phyloP scores from a whole-genome alignment of 2,888 invertebrate species.

The Hydrotaea cyrtoneurina region DNA sequence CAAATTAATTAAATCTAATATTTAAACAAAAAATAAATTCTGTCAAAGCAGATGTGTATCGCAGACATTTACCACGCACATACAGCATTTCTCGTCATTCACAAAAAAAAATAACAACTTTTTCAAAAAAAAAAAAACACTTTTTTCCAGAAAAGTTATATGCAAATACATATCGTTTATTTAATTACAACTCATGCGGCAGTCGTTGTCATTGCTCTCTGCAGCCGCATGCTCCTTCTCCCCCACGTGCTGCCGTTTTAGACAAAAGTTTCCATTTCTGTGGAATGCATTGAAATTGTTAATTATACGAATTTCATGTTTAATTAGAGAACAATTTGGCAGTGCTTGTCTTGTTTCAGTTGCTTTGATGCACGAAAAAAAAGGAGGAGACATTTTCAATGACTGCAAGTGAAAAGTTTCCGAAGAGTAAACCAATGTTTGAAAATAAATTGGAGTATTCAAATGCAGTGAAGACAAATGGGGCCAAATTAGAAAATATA shows the following conservation, averaged over 20 bases:
- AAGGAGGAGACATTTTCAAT: neutral
- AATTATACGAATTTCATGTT: slow-evolving; percentile 51
- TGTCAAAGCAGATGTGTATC: neutral
- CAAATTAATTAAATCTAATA: slow-evolving; percentile 20
- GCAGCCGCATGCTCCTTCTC: no score
- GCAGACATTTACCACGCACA: no score
- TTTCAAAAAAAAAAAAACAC: neutral
- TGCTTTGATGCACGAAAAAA: neutral
- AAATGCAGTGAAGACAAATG: no score
- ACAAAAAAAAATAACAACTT: neutral
- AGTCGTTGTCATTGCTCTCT: no score
- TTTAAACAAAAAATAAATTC: neutral
- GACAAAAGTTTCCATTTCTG: neutral
- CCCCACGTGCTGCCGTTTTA: no score
- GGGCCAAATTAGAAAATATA: no score
- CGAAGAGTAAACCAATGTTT: neutral
- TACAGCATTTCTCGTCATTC: neutral
- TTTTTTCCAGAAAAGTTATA: neutral
- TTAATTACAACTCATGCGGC: neutral
- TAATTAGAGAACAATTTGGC: slow-evolving; percentile 54
- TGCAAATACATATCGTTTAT: slow-evolving; percentile 16
- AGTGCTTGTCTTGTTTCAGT: slow-evolving; percentile 9
- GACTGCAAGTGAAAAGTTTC: neutral
- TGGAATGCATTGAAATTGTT: slow-evolving; percentile 42
- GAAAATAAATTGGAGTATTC: neutral